Conservation (phyloP, 2,888 invertebrate species). For the Apamea epomidion region DNA sequence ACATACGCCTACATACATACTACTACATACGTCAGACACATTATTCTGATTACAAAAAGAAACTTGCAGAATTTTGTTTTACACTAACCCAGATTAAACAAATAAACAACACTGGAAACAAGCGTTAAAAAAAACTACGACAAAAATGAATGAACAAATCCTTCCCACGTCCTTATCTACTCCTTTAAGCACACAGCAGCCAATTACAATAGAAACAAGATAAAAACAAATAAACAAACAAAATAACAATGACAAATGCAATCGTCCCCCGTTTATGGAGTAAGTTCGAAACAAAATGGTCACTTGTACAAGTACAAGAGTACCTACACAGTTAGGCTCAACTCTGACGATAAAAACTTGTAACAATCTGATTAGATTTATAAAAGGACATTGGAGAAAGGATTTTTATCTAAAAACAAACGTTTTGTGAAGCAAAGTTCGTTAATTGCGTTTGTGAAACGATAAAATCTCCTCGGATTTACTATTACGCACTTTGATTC, state of each 20-base stretch:
- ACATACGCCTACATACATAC: not conserved
- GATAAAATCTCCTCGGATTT: slow-evolving; percentile 49
- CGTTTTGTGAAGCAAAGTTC: slow-evolving; percentile 56
- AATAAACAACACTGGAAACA: not conserved
- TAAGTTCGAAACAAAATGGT: slow-evolving; percentile 63
- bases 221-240: slow-evolving; percentile 61
- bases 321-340: slow-evolving; percentile 55
- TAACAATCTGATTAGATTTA: slow-evolving; percentile 62
- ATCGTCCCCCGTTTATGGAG: slow-evolving; percentile 54
- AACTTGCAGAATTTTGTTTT: not conserved
- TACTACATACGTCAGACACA: no score
- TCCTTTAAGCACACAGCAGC: slow-evolving; percentile 37
- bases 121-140: not conserved
- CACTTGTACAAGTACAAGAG: slow-evolving; percentile 43
- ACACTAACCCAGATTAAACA: no score
- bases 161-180: slow-evolving; percentile 26
- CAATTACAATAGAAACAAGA: slow-evolving; percentile 60
- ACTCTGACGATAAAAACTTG: slow-evolving; percentile 66
- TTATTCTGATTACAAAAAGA: not conserved
- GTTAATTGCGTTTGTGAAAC: slow-evolving; percentile 55
- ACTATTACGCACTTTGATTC: slow-evolving; percentile 53
- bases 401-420: slow-evolving; percentile 60
- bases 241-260: slow-evolving; percentile 65
- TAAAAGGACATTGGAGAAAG: slow-evolving; percentile 55
- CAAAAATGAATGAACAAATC: slow-evolving; percentile 8